Conservation (phyloP, 2,113 vertebrate genomes). For the Desmodus rotundus region DNA sequence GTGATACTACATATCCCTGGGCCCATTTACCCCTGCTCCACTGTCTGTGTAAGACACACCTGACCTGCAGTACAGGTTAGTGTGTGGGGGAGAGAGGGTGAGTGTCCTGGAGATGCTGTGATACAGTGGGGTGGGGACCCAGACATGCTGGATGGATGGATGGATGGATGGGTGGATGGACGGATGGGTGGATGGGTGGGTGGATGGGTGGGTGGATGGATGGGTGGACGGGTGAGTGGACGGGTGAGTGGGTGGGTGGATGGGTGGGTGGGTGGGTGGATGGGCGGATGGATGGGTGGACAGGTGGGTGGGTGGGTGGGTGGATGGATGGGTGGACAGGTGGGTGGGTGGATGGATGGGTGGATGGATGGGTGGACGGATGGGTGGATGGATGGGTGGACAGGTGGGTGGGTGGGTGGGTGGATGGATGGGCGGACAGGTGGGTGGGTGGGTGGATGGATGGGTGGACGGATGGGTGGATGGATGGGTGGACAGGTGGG, state of each 20-base stretch:
- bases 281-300: neutral
- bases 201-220: neutral
- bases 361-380: too few relatives aligned
- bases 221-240: neutral
- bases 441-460: neutral
- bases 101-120: neutral
- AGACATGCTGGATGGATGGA: neutral
- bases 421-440: fast-evolving
- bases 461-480: too few relatives aligned
- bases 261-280: neutral
- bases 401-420: too few relatives aligned
- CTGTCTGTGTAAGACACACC: neutral
- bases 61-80: neutral
- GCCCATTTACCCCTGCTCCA: neutral
- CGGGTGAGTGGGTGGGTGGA: neutral
- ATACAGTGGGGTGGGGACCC: neutral
- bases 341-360: neutral
- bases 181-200: neutral
- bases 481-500: too few relatives aligned
- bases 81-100: neutral
- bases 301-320: too few relatives aligned
- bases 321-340: fast-evolving
- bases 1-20: neutral
- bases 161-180: too few relatives aligned
- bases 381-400: neutral